Evolutionary conservation across 1,140 invertebrate genomes (phyloP).

Genomic region (Araneus ventricosus): DNA sequence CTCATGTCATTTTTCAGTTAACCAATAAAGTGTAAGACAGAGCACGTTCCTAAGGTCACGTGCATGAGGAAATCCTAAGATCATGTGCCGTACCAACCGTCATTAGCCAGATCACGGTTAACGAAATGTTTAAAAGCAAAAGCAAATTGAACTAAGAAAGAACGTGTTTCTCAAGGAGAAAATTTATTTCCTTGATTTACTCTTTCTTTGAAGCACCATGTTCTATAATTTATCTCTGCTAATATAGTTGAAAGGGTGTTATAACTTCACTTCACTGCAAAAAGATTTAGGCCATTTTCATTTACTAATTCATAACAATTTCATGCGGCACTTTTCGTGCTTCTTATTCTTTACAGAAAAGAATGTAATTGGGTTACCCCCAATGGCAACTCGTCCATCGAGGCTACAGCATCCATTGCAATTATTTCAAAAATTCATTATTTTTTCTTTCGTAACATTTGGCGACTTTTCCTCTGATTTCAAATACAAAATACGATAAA

Average conservation of each 20-base stretch:
- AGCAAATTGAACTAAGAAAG: conserved; percentile 19
- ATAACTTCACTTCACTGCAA: neutral
- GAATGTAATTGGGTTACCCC: neutral
- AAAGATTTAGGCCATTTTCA: neutral
- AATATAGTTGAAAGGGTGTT: conserved; percentile 49
- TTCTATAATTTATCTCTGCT: neutral
- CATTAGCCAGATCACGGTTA: conserved; percentile 37
- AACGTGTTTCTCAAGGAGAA: conserved; percentile 43
- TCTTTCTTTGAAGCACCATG: neutral
- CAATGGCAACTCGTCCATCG: neutral
- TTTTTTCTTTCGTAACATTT: too few species aligned
- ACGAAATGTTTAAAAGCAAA: conserved; percentile 51
- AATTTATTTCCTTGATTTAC: conserved; percentile 25
- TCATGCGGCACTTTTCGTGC: neutral
- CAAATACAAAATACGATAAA: too few species aligned
- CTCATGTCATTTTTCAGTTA: conserved; percentile 53
- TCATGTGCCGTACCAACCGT: neutral
- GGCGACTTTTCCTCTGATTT: too few species aligned
- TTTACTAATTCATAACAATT: neutral
- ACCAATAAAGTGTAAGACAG: neutral
- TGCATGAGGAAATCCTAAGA: conserved; percentile 25
- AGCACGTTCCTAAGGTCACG: conserved; percentile 34
- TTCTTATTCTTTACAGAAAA: neutral
- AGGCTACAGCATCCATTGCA: too few species aligned
- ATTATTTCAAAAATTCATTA: too few species aligned